Conservation (phyloP, 2,888 invertebrate species). For the Galeopsomyia nigrocyanea region DNA sequence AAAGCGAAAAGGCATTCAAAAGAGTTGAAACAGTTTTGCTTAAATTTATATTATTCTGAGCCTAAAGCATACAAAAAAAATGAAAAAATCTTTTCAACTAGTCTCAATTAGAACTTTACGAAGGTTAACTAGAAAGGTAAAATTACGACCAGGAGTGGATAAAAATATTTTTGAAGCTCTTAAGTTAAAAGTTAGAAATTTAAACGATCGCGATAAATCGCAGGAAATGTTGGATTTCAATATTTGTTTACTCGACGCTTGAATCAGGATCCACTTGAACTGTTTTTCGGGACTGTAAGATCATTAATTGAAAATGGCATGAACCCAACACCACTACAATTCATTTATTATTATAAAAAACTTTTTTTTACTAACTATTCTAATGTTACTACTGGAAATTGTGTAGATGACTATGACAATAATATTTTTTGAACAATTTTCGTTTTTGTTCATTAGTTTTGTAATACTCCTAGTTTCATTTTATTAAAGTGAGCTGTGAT, state of each 20-base stretch:
- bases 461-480: not conserved
- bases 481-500: not conserved
- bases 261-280: not conserved
- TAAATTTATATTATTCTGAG: not conserved
- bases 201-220: not conserved
- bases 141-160: not conserved
- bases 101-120: not conserved
- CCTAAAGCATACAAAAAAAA: not conserved
- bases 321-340: not conserved
- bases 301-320: not conserved
- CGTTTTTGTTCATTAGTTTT: not conserved
- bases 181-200: not conserved
- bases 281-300: not conserved
- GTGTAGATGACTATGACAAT: not conserved
- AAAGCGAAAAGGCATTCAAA: not conserved
- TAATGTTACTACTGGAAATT: not conserved
- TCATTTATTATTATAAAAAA: not conserved
- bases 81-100: not conserved
- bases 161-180: not conserved
- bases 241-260: not conserved
- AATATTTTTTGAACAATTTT: too few relatives aligned
- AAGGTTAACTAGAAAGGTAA: not conserved
- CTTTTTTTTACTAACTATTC: conserved; percentile 1
- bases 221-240: not conserved
- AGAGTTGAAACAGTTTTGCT: not conserved